Percentiles rank a stretch among this genome's conserved stretches.
Conservation (phyloP, 1,140 invertebrate species). For the Scaptodrosophila lebanonensis region DNA sequence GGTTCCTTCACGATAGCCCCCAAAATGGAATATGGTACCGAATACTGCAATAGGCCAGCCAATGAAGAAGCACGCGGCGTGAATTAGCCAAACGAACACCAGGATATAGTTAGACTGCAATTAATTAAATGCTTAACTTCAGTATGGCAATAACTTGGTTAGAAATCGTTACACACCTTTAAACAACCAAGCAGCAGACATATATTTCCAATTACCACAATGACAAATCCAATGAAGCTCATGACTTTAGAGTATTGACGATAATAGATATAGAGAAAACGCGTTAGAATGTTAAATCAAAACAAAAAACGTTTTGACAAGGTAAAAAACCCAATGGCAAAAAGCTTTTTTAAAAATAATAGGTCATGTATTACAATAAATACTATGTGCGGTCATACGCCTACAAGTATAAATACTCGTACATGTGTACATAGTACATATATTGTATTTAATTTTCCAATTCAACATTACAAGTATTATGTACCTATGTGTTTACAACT, state of each 20-base stretch:
- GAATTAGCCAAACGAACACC: constrained; percentile 49
- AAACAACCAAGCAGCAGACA: constrained; percentile 46
- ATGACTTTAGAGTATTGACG: constrained; percentile 23
- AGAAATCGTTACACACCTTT: constrained; percentile 31
- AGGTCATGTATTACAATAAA: too few species aligned
- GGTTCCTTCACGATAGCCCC: constrained; percentile 47
- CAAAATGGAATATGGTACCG: constrained; percentile 59
- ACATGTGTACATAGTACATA: too few species aligned
- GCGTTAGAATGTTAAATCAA: too few species aligned
- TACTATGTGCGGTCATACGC: too few species aligned
- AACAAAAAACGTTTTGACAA: too few species aligned
- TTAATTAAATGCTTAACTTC: not conserved
- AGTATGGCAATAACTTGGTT: not conserved
- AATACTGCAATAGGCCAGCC: constrained; percentile 53
- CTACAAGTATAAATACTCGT: constrained; percentile 2
- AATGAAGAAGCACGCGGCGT: constrained; percentile 34
- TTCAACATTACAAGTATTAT: too few species aligned
- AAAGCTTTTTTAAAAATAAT: too few species aligned
- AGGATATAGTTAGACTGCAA: constrained; percentile 40
- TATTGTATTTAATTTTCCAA: not conserved
- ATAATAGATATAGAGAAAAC: not conserved
- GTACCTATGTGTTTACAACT: too few species aligned
- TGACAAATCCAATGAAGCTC: constrained; percentile 41
- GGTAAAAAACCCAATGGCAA: too few species aligned
- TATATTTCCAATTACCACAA: constrained; percentile 42